Conservation (phyloP, 2,797 vertebrate genomes). For the Hydrolagus colliei region DNA sequence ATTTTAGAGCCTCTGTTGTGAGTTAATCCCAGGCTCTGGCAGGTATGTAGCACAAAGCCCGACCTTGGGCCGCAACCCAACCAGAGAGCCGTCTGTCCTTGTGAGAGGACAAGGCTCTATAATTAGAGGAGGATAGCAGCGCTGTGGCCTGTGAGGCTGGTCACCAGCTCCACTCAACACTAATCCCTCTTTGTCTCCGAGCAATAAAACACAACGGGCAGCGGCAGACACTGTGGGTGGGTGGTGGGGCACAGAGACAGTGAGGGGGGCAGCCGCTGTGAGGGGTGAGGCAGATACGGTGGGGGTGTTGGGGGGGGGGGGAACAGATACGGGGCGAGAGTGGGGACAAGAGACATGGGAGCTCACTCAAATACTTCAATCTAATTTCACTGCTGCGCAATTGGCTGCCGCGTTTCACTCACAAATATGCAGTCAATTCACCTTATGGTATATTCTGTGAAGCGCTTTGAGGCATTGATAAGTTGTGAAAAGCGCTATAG, state of each 20-base stretch:
- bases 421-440: too few relatives aligned
- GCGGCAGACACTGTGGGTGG: not conserved
- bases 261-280: not conserved
- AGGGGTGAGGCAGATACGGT: not conserved
- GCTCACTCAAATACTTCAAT: too few relatives aligned
- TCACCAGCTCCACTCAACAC: not conserved
- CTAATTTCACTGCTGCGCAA: too few relatives aligned
- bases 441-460: too few relatives aligned
- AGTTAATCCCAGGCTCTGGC: constrained; percentile 19
- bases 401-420: too few relatives aligned
- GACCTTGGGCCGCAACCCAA: constrained; percentile 44
- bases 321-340: not conserved
- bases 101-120: constrained; percentile 51
- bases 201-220: too few relatives aligned
- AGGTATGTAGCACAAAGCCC: constrained; percentile 31
- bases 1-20: constrained; percentile 5
- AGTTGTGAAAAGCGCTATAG: too few relatives aligned
- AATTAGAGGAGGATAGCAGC: constrained; percentile 62
- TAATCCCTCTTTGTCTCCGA: constrained; percentile 46
- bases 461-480: too few relatives aligned
- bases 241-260: not conserved
- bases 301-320: not conserved
- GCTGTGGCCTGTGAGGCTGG: constrained; percentile 41
- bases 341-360: too few relatives aligned
- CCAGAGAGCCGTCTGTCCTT: constrained; percentile 46